Evolutionary conservation across 2,113 vertebrate genomes (phyloP).

Genomic region (Sitta europaea): DNA sequence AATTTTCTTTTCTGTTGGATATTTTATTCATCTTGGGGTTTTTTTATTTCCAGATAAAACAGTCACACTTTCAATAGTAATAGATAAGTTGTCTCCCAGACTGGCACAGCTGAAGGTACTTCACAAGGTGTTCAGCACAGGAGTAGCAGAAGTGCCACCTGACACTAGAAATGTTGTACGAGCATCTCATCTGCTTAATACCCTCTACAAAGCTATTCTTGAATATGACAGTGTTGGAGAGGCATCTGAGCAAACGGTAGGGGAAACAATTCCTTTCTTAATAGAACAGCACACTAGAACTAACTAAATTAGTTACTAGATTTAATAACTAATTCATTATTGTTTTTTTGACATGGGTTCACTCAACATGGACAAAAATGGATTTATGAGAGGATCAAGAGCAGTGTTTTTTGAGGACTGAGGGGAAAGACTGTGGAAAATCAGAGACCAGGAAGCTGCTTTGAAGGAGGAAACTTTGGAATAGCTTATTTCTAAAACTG

Average conservation of each 20-base stretch:
- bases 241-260: slow-evolving; percentile 91
- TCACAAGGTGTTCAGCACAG: slow-evolving; percentile 93
- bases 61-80: slow-evolving; percentile 85
- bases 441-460: not conserved
- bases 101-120: slow-evolving; percentile 91
- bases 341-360: not conserved
- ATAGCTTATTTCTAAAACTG: not conserved
- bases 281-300: not conserved
- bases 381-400: not conserved
- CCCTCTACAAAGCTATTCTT: slow-evolving; percentile 94
- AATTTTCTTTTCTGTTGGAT: not conserved
- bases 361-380: not conserved
- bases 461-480: not conserved
- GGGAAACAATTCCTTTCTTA: not conserved
- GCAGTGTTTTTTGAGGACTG: not conserved
- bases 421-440: not conserved
- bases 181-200: slow-evolving; percentile 95
- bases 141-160: slow-evolving; percentile 92
- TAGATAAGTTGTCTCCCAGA: slow-evolving; percentile 85
- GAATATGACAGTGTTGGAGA: slow-evolving; percentile 94
- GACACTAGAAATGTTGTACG: slow-evolving; percentile 92
- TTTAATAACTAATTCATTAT: not conserved
- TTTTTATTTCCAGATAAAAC: slow-evolving; percentile 81
- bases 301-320: not conserved
- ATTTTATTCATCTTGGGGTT: not conserved